Percentiles rank a stretch among this genome's conserved stretches.
Evolutionary conservation across 2,888 invertebrate species (phyloP).

Genomic region (Apamea sordens): DNA sequence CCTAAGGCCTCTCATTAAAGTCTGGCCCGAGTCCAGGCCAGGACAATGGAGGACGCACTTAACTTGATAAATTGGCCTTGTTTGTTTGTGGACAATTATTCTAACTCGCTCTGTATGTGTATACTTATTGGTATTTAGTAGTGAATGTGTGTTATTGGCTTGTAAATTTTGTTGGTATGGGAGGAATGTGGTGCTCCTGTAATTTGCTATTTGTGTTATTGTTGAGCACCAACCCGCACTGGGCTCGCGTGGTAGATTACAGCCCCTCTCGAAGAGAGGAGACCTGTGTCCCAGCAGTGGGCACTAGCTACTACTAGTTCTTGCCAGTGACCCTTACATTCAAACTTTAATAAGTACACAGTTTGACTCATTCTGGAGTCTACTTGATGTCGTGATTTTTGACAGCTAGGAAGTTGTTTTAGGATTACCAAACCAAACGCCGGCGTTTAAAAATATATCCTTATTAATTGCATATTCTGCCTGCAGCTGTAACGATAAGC

Average conservation of each 20-base stretch:
- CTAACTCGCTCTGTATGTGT: conserved; percentile 19
- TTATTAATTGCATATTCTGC: neutral
- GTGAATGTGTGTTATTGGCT: conserved; percentile 10
- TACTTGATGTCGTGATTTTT: neutral
- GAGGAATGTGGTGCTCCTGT: neutral
- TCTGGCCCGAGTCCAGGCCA: conserved; percentile 60
- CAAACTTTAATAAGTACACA: neutral
- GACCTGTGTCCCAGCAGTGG: no score
- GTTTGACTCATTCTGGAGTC: neutral
- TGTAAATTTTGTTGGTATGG: neutral
- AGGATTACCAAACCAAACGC: neutral
- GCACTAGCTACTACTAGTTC: neutral
- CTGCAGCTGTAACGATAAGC: neutral
- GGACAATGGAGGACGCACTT: conserved; percentile 60
- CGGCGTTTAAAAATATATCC: neutral
- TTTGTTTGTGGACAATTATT: conserved; percentile 55
- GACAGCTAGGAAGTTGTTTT: neutral
- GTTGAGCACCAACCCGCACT: neutral
- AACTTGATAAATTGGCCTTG: conserved; percentile 58
- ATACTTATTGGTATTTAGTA: conserved; percentile 24
- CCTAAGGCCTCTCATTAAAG: conserved; percentile 57
- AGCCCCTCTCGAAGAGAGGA: no score
- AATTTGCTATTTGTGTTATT: neutral
- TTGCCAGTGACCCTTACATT: neutral
- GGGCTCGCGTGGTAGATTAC: no score